phyloP scores from a whole-genome alignment of 2,113 vertebrate genomes.

The Hymenochirus boettgeri region DNA sequence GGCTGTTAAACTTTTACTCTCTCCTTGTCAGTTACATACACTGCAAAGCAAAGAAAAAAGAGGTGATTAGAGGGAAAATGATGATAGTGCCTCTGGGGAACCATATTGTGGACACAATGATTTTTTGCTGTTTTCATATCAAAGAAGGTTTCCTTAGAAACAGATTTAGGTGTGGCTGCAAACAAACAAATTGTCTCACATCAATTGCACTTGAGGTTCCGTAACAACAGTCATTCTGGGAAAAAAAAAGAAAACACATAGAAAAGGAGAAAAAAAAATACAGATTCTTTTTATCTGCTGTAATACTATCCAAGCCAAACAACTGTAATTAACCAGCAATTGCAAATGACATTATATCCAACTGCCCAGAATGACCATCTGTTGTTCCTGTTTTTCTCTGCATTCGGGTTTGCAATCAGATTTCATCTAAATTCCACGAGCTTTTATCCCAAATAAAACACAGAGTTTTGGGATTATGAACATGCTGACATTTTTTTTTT shows the following conservation, averaged over 20 bases:
- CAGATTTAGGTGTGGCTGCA: slow-evolving; percentile 33
- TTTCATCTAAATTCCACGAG: no score
- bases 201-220: neutral
- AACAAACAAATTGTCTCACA: slow-evolving; percentile 21
- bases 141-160: slow-evolving; percentile 49
- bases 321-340: neutral
- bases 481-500: no score
- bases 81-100: no score
- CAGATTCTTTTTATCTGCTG: neutral
- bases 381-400: no score
- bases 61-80: no score
- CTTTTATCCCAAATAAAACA: no score
- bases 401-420: no score
- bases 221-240: neutral
- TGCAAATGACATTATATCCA: neutral
- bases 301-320: neutral
- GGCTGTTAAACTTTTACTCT: no score
- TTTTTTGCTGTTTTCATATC: slow-evolving; percentile 10
- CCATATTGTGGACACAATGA: neutral
- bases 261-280: neutral
- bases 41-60: no score
- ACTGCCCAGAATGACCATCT: neutral
- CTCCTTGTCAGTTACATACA: no score
- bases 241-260: neutral
- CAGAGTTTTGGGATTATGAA: no score